Base-by-base conservation (phyloP, 2,113 vertebrate genomes). In the Eleginops maclovinus region DNA sequence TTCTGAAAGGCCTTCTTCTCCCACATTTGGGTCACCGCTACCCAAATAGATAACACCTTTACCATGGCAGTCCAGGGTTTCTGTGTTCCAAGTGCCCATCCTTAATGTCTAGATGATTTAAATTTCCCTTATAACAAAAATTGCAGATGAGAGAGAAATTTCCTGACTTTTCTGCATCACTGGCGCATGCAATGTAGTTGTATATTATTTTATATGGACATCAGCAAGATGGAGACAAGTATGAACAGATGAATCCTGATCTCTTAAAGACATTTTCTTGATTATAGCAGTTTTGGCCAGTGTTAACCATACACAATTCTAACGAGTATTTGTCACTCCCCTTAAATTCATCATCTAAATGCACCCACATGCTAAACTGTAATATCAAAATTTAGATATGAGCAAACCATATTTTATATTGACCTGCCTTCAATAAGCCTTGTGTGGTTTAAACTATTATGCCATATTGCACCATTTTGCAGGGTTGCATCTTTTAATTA, bases 21-120 rank as follows among this genome's bases (percentile, higher is more conserved):
- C 70, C 50, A 49, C 61, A 68, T 80, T 75, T 73, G 75, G 62
- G 59, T 61, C 63, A 78, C 66, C 1, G 21, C 46, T 68, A 61
- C 61, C 49, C 64, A 54, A 67, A 51, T 3, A 62, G 50, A 79
- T 40, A 44, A 40, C 14, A 73, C 24, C 28, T 13, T 24, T 17
- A 26, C 7, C 26, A 49, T 15, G 19, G 28, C 51, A 73, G 1
- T n/a, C n/a, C n/a, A n/a, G n/a, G n/a, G n/a, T n/a, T n/a, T n/a
- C n/a, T n/a, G 31, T 36, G 31, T 36, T 36, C 31, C 8, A 36
- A 36, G 6, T 36, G 31, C 31, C 31, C 1, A 36, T 36, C 31
- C 31, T 36, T 36, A 36, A 36, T 36, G 31, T 36, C 31, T 36
- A 36, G 31, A 8, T 36, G 6, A 36, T 36, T 36, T 36, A 4